A percentile compares a stretch with the other conserved stretches of the same genome.
Evolutionary conservation across 1,140 invertebrate genomes (phyloP).

Genomic region (Ephestia elutella): DNA sequence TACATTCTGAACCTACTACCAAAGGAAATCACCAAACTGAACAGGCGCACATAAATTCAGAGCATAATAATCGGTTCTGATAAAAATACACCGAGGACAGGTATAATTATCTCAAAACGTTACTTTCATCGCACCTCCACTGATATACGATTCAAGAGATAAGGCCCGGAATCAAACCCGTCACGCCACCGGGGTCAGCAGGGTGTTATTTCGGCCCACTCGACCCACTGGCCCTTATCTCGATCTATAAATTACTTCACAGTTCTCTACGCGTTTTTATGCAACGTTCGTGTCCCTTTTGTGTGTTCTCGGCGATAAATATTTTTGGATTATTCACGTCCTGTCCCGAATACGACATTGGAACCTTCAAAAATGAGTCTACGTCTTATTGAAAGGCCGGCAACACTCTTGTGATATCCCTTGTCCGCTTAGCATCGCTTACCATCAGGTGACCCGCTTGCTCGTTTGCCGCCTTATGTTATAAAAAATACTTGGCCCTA

Average conservation of each 20-base stretch:
- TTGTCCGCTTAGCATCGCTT: no score
- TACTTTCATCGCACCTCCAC: not conserved
- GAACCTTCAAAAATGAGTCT: not conserved
- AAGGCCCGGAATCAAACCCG: slow-evolving; percentile 4
- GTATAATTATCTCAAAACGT: not conserved
- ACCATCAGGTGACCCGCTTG: no score
- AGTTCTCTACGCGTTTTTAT: slow-evolving; percentile 8
- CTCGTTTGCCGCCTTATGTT: no score
- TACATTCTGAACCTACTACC: no score
- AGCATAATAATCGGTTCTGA: not conserved
- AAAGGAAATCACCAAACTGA: no score
- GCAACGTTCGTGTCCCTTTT: slow-evolving; percentile 7
- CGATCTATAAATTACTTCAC: slow-evolving; percentile 10
- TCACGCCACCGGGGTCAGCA: not conserved
- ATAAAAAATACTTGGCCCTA: no score
- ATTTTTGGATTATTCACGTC: not conserved
- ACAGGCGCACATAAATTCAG: not conserved
- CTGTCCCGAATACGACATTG: not conserved
- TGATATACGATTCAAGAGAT: not conserved
- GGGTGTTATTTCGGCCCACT: slow-evolving; percentile 9
- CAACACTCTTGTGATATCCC: no score
- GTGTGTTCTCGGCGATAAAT: slow-evolving; percentile 1
- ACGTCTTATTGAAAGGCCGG: no score
- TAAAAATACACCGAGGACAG: slow-evolving; percentile 3
- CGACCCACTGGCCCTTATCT: slow-evolving; percentile 2